These are phyloP conservation scores for Diaperis boleti DNA, from an alignment of 2,888 invertebrate genomes.

Conservation along the genomic window DNA sequence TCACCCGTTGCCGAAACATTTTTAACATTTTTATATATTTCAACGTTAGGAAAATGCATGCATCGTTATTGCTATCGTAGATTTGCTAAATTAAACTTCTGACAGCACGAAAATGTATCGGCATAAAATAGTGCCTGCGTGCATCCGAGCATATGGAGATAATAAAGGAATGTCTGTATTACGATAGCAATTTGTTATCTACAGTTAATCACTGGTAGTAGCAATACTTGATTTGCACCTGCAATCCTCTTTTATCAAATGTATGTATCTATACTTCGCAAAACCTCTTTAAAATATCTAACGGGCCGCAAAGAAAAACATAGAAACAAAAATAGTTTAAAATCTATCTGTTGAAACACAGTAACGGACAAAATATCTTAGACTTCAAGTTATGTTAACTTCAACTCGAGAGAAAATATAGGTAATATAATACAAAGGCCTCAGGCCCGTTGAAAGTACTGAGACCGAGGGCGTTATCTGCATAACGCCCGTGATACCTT, in stretches of 20 bases:
- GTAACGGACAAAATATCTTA: too few relatives aligned
- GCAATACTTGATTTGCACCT: slow-evolving; percentile 28
- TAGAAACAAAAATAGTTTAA: too few relatives aligned
- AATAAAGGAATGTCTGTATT: background rate
- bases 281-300: slow-evolving; percentile 14
- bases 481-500: too few relatives aligned
- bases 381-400: too few relatives aligned
- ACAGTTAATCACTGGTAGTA: slow-evolving; percentile 11
- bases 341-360: too few relatives aligned
- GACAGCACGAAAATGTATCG: slow-evolving; percentile 11
- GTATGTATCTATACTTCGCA: slow-evolving; percentile 1
- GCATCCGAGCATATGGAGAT: background rate
- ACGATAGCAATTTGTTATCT: slow-evolving; percentile 10
- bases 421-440: too few relatives aligned
- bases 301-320: too few relatives aligned
- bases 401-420: too few relatives aligned
- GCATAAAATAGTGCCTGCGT: background rate
- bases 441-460: too few relatives aligned
- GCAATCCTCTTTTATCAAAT: slow-evolving; percentile 23
- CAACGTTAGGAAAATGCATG: background rate
- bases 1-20: background rate
- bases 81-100: slow-evolving; percentile 4
- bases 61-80: slow-evolving; percentile 2
- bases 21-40: background rate
- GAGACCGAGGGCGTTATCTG: too few relatives aligned